Base-by-base conservation (phyloP, 1,140 invertebrate genomes). In the Trinorchestia longiramus region DNA sequence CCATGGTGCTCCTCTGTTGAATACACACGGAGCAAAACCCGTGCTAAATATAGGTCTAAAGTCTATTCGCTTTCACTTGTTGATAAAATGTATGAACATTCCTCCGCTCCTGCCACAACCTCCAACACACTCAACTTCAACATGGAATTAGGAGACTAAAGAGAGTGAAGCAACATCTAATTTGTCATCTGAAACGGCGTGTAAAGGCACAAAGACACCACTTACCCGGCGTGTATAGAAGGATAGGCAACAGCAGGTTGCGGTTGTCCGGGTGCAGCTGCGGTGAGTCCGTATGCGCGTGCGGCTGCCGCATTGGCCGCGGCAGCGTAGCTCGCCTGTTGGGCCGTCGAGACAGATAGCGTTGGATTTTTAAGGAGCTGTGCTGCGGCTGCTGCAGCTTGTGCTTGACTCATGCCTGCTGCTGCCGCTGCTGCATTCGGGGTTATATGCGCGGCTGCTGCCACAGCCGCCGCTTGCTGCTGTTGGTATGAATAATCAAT, bases 251-350 rank as follows among this genome's bases (percentile, higher is more conserved):
- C 97, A 28, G 62, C 62, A n/a, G 96, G 98, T 97, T 96, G 98
- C 97, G 97, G 98, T 98, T 97, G 98, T 11, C 92, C 92, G 6
- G 92, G 92, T 97, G 97, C 97, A 43, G 98, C 98, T 96, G 98
- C 98, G 36, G 92, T 94, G 0, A 94, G 92, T 96, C 98, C 98
- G 97, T 98, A 98, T 96, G 98, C 98, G 97, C 98, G 97, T 91
- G 98, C 98, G 95, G 98, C 98, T 88, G 98, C 98, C 62, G 98
- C 98, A 53, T 98, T 98, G 96, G 98, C 98, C 97, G 98, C 98
- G 97, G 98, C 98, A 95, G 97, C 97, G 95, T 97, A 97, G 45
- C 96, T 96, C 95, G 97, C 97, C 97, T 97, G 96, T 95, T 96
- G 97, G 98, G 98, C 98, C 96, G 98, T 98, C 97, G 98, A 97